These are phyloP conservation scores for Thamnophis elegans DNA, from an alignment of 2,797 vertebrate genomes.

Conservation along the genomic window DNA sequence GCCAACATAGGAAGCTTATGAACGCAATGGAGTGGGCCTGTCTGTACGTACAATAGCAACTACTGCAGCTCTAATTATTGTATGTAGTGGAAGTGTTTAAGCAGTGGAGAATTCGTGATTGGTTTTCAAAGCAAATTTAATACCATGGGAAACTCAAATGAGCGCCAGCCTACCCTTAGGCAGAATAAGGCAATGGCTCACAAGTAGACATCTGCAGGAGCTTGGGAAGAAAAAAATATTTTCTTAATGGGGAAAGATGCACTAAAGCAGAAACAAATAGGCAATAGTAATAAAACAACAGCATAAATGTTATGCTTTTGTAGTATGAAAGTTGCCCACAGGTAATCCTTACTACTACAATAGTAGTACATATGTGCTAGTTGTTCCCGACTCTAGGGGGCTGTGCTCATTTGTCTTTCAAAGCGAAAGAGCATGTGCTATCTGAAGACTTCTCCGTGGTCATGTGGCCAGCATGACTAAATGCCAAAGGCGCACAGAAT, in stretches of 20 bases:
- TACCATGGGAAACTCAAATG: neutral
- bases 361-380: no score
- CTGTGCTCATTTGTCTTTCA: no score
- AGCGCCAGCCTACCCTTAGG: neutral
- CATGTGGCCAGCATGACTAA: no score
- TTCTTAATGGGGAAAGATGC: neutral
- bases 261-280: neutral
- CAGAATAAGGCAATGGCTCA: neutral
- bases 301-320: neutral
- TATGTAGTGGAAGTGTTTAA: neutral
- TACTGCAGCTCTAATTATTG: conserved; percentile 35
- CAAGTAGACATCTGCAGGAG: neutral
- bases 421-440: no score
- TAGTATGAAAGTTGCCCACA: neutral
- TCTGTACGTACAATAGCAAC: neutral
- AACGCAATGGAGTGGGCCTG: neutral
- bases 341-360: neutral
- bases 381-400: no score
- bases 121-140: neutral
- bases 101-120: neutral
- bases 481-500: no score
- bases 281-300: neutral
- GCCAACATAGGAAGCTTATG: neutral
- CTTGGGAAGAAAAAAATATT: neutral
- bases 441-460: no score